Conservation (phyloP, 2,113 vertebrate genomes). For the Platichthys stellatus region DNA sequence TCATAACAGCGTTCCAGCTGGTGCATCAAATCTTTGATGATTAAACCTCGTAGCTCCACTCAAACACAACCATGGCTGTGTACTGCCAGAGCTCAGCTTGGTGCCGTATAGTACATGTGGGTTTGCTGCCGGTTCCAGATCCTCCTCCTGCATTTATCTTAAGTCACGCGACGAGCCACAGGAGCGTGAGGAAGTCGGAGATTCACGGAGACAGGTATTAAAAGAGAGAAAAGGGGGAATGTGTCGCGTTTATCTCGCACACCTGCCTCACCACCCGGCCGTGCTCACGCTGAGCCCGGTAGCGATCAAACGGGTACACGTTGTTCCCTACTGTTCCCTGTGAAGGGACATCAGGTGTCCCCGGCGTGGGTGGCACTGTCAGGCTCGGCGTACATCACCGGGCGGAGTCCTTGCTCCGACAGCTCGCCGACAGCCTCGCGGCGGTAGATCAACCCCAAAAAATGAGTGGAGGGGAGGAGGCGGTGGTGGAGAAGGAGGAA, state of each 20-base stretch:
- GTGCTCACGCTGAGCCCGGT: not conserved
- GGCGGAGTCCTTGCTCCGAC: slow-evolving; percentile 64
- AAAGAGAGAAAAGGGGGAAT: not conserved
- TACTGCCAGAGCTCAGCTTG: not conserved
- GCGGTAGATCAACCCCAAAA: slow-evolving; percentile 56
- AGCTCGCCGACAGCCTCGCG: slow-evolving; percentile 47
- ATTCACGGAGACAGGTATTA: not conserved
- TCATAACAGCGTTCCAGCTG: not conserved
- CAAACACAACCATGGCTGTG: not conserved
- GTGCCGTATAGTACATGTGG: slow-evolving; percentile 8
- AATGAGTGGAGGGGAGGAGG: slow-evolving; percentile 45
- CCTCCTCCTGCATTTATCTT: not conserved
- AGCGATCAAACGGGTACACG: slow-evolving; percentile 36
- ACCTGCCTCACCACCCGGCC: not conserved
- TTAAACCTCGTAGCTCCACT: not conserved
- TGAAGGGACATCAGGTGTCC: slow-evolving; percentile 59
- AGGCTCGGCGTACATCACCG: slow-evolving; percentile 47
- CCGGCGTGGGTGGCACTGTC: slow-evolving; percentile 46
- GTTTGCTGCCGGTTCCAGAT: slow-evolving; percentile 11
- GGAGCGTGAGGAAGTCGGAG: not conserved
- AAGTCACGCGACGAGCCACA: slow-evolving; percentile 1
- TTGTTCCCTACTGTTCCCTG: slow-evolving; percentile 44
- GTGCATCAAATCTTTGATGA: not conserved
- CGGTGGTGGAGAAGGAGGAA: slow-evolving; percentile 7
- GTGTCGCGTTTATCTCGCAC: slow-evolving; percentile 8